Evolutionary conservation across 53 echinoderm and acorn worm genomes (phyloP).

Genomic region (Glandiceps talaboti): DNA sequence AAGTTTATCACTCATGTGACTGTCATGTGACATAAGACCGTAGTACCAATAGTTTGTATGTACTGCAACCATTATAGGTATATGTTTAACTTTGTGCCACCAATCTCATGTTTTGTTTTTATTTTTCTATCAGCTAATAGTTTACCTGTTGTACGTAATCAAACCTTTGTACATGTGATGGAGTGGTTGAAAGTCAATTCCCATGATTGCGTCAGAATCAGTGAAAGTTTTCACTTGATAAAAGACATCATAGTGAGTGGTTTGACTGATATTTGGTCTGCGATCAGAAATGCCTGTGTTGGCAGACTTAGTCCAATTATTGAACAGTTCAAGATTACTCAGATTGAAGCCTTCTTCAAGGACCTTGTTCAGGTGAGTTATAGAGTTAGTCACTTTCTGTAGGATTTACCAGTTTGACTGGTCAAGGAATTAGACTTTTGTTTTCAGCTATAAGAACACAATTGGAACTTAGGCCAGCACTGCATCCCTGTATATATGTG

Average conservation of each 20-base stretch:
- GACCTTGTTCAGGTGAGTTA: constrained; percentile 50
- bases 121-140: constrained; percentile 32
- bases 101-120: neutral
- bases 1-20: no score
- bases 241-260: constrained; percentile 51
- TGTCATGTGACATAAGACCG: no score
- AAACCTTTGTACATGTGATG: constrained; percentile 81
- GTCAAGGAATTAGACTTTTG: no score
- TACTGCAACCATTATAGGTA: no score
- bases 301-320: constrained; percentile 41
- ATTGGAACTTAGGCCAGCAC: no score
- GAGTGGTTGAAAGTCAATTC: constrained; percentile 74
- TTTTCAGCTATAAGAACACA: no score
- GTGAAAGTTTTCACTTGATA: constrained; percentile 33
- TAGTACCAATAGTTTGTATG: no score
- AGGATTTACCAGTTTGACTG: no score
- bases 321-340: constrained; percentile 45
- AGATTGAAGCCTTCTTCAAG: constrained; percentile 56
- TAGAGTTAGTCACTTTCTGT: no score
- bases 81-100: no score
- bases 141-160: constrained; percentile 87
- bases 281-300: constrained; percentile 71
- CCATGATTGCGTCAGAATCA: constrained; percentile 21
- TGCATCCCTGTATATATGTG: no score
- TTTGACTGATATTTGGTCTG: constrained; percentile 87